These are phyloP conservation scores for Mola mola DNA, from an alignment of 2,113 vertebrate genomes.

Conservation along the genomic window DNA sequence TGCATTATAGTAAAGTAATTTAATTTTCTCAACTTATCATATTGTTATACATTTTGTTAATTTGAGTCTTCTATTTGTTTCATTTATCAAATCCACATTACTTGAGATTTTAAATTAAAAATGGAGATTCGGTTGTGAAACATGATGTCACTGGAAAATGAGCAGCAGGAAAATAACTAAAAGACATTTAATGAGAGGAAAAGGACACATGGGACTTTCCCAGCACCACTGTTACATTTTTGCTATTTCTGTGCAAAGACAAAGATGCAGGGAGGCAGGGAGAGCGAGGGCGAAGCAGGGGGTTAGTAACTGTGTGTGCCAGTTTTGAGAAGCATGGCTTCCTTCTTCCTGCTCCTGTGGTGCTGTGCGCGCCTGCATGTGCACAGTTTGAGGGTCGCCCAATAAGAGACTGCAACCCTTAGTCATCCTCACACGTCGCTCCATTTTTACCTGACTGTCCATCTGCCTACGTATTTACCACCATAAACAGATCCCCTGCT, in stretches of 20 bases:
- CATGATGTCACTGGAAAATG: no score
- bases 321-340: conserved; percentile 67
- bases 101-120: no score
- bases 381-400: conserved; percentile 64
- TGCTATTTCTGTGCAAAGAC: conserved; percentile 75
- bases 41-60: no score
- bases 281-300: conserved; percentile 44
- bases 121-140: no score
- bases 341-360: conserved; percentile 65
- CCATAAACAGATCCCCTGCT: conserved; percentile 43
- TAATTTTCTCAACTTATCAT: no score
- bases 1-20: no score
- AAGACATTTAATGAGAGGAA: conserved; percentile 7
- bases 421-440: conserved; percentile 73
- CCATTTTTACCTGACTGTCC: conserved; percentile 65
- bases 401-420: conserved; percentile 66
- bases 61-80: no score
- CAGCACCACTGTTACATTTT: conserved; percentile 43
- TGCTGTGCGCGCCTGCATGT: conserved; percentile 21
- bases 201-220: conserved; percentile 65
- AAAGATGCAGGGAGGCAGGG: conserved; percentile 59
- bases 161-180: conserved; percentile 27
- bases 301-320: conserved; percentile 59
- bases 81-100: no score
- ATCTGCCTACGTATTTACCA: conserved; percentile 70